Percentiles rank a stretch among this genome's conserved stretches.
These are phyloP conservation scores for Microtus pennsylvanicus DNA, from an alignment of 2,113 vertebrate genomes.

Conservation along the genomic window DNA sequence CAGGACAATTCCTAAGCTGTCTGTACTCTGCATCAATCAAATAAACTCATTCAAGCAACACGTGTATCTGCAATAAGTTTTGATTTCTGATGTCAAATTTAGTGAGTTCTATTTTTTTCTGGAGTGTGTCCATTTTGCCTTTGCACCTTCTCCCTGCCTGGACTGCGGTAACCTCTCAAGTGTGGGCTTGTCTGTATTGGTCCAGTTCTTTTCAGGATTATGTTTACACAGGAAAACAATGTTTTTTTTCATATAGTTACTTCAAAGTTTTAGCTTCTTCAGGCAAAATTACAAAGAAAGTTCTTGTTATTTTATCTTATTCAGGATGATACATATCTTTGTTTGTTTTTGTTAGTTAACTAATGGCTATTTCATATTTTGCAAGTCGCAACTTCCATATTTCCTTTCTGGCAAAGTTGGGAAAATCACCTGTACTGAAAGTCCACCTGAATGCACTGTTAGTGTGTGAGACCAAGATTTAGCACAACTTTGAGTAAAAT, in stretches of 20 bases:
- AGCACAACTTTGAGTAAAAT: neutral
- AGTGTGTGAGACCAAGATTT: neutral
- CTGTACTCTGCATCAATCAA: neutral
- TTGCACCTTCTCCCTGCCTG: neutral
- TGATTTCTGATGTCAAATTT: neutral
- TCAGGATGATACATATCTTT: neutral
- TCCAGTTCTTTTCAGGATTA: neutral
- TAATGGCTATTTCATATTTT: neutral
- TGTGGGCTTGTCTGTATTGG: neutral
- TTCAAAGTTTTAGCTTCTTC: neutral
- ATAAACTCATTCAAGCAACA: neutral
- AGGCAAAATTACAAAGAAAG: neutral
- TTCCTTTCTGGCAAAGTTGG: neutral
- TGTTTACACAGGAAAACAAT: neutral
- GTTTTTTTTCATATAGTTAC: neutral
- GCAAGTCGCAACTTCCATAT: neutral
- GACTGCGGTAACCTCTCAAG: neutral
- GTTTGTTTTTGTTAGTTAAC: neutral
- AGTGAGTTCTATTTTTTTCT: neutral
- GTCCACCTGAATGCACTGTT: neutral
- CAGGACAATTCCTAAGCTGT: neutral
- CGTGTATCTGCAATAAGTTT: neutral
- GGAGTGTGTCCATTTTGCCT: rapidly evolving
- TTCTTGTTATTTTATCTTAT: neutral
- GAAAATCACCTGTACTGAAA: neutral